phyloP scores from a whole-genome alignment of 2,113 vertebrate genomes.

The Thalassoma bifasciatum region DNA sequence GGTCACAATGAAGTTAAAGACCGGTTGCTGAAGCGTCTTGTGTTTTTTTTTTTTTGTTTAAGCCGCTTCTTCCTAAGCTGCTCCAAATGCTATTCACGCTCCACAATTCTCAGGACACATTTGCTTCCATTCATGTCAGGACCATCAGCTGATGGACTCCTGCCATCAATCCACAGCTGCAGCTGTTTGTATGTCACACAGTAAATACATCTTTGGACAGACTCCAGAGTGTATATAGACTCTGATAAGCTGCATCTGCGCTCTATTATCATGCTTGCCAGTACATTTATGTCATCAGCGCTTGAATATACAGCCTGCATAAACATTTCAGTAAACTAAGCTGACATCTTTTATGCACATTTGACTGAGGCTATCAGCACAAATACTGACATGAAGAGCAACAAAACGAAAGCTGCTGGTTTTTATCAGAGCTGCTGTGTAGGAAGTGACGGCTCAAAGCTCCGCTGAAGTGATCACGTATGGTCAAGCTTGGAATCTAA shows the following conservation, averaged over 20 bases:
- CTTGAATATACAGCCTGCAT: not conserved
- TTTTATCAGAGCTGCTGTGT: not conserved
- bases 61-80: not conserved
- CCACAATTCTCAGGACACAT: not conserved
- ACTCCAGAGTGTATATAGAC: constrained; percentile 1
- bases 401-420: not conserved
- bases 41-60: not conserved
- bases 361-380: not conserved
- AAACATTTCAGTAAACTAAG: not conserved
- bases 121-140: constrained; percentile 1
- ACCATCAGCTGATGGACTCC: constrained; percentile 4
- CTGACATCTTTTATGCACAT: not conserved
- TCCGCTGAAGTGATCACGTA: no score
- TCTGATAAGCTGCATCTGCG: constrained; percentile 26
- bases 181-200: constrained; percentile 13
- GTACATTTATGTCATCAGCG: not conserved
- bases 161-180: constrained; percentile 50
- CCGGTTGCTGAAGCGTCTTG: not conserved
- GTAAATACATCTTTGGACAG: constrained; percentile 23
- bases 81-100: not conserved
- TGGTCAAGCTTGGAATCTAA: no score
- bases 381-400: not conserved
- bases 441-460: no score
- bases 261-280: not conserved
- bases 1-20: constrained; percentile 31